phyloP scores from a whole-genome alignment of 2,797 vertebrate species.

The Enteromius argenteus region DNA sequence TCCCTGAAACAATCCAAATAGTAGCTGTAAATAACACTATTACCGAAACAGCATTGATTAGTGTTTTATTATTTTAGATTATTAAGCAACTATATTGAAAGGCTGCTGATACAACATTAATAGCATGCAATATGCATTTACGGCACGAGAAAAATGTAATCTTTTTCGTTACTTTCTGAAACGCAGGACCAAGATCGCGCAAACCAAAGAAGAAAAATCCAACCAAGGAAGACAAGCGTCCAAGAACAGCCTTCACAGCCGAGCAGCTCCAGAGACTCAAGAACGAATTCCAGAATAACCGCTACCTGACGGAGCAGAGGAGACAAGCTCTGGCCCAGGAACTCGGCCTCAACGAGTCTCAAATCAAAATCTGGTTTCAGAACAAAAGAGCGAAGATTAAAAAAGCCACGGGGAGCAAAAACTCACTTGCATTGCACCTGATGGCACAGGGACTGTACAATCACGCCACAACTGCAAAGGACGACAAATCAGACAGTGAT shows the following conservation, averaged over 20 bases:
- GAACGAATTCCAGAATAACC: slow-evolving; percentile 88
- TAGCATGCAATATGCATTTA: not conserved
- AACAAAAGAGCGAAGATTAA: slow-evolving; percentile 95
- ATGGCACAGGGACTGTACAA: slow-evolving; percentile 93
- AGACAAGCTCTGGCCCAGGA: slow-evolving; percentile 87
- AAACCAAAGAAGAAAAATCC: slow-evolving; percentile 91
- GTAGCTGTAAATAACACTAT: not conserved
- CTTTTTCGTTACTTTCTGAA: slow-evolving; percentile 20
- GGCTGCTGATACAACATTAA: not conserved
- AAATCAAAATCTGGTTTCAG: slow-evolving; percentile 96
- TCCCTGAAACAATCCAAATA: not conserved
- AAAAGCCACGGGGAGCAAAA: slow-evolving; percentile 86
- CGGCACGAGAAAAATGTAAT: not conserved
- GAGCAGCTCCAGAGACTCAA: slow-evolving; percentile 90
- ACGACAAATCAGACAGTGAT: slow-evolving; percentile 90
- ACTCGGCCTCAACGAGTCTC: slow-evolving; percentile 90
- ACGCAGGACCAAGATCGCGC: slow-evolving; percentile 89
- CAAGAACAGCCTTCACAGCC: slow-evolving; percentile 88
- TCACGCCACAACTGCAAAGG: slow-evolving; percentile 84
- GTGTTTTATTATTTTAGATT: not conserved
- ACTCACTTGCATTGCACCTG: slow-evolving; percentile 86
- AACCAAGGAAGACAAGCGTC: slow-evolving; percentile 89
- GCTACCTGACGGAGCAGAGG: slow-evolving; percentile 90
- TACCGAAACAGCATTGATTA: not conserved
- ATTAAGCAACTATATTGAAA: not conserved